Evolutionary conservation across 2,113 vertebrate genomes (phyloP), one percentile per base, ranked within the genome.

Genomic region (Percopsis transmontana): DNA sequence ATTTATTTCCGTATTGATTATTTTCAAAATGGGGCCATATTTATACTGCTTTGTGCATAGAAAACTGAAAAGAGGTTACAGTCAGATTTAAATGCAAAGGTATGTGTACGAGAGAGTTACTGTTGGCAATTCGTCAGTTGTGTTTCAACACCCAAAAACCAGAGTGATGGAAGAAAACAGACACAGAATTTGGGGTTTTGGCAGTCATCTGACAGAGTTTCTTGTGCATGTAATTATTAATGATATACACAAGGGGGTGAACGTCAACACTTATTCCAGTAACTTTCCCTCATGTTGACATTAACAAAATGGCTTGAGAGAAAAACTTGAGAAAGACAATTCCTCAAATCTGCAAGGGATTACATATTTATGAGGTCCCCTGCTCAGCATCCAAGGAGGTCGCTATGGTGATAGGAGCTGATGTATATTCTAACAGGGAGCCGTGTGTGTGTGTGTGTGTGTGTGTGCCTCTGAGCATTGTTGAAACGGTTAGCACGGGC

Each of bases 361-460:
- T 89, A 87, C 90, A 91, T 90, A 92, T 92, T 90, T 88, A 92
- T 91, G 88, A 91, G 87, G 75, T 85, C 72, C 82, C 80, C 79
- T 66, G 81, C 79, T 88, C 83, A 39, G 86, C 76, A 87, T 84
- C 85, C 89, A 85, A 88, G 83, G 87, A 86, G 85, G 89, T 85
- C 84, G 84, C 88, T 76, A 89, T 85, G 85, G 89, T 84, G 75
- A 87, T 81, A 83, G 77, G 68, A 88, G 72, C 84, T 85, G 85
- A 88, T 90, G 89, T 88, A 89, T 89, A 91, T 85, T 91, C 86
- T 60, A 89, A 77, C 81, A 66, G 82, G 80, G 88, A 88, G 88
- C 82, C 88, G 88, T 77, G 19, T 62, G 72, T 75, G 79, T 67
- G 85, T 81, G 79, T 69, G 79, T 87, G 86, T 88, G 79, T 77